A percentile compares a stretch with the other conserved stretches of the same genome.
phyloP scores from a whole-genome alignment of 2,797 vertebrate species.

The Poeciliopsis gracilis region DNA sequence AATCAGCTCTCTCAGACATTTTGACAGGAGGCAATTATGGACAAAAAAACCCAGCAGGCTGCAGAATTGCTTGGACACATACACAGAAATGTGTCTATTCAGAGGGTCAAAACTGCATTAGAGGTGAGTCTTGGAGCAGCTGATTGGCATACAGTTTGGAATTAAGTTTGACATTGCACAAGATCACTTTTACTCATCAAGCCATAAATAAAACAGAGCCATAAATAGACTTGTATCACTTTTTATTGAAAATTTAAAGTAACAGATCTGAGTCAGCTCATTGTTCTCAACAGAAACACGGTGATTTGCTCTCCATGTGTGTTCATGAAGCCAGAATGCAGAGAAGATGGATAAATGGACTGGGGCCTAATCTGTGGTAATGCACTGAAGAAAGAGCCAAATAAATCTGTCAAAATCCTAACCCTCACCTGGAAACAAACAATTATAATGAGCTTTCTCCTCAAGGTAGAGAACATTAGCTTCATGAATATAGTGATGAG shows the following conservation, averaged over 20 bases:
- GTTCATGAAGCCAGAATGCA: not conserved
- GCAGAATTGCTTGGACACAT: conserved; percentile 71
- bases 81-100: conserved; percentile 59
- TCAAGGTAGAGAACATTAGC: not conserved
- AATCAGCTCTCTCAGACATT: conserved; percentile 81
- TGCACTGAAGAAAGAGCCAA: not conserved
- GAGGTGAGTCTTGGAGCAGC: conserved; percentile 51
- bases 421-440: not conserved
- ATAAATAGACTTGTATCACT: conserved; percentile 17
- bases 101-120: conserved; percentile 57
- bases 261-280: not conserved
- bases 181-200: conserved; percentile 29
- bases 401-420: not conserved
- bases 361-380: not conserved
- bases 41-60: conserved; percentile 69
- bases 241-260: not conserved
- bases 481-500: not conserved
- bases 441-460: not conserved
- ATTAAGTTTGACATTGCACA: conserved; percentile 45
- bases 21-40: conserved; percentile 85
- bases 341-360: not conserved
- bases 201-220: conserved; percentile 12
- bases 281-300: not conserved
- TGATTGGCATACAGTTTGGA: conserved; percentile 54
- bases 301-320: not conserved